Percentiles rank a stretch among this genome's conserved stretches.
Evolutionary conservation across 1,140 invertebrate genomes (phyloP).

Genomic region (Drosophila repleta): DNA sequence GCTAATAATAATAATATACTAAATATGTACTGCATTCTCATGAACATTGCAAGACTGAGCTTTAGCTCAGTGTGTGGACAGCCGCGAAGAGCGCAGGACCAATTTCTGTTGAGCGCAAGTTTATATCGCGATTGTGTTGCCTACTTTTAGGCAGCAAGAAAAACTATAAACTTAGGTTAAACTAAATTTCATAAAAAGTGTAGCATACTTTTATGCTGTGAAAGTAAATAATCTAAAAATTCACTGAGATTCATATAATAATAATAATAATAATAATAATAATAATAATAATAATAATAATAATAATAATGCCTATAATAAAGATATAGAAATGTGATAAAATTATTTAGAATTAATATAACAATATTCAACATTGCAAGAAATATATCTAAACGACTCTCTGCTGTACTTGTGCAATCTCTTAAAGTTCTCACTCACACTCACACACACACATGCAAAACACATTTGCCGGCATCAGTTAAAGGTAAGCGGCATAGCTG

Average conservation of each 20-base stretch:
- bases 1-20: too few relatives aligned
- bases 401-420: conserved; percentile 4
- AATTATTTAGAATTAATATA: too few relatives aligned
- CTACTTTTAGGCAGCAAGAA: conserved; percentile 13
- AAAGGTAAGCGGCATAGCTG: conserved; percentile 10
- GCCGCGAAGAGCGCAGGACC: too few relatives aligned
- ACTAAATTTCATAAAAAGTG: not conserved
- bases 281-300: too few relatives aligned
- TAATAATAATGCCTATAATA: too few relatives aligned
- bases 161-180: not conserved
- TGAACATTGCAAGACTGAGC: too few relatives aligned
- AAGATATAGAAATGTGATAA: too few relatives aligned
- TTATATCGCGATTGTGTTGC: conserved; percentile 7
- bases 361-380: too few relatives aligned
- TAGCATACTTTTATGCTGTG: conserved; percentile 22
- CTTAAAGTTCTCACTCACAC: conserved; percentile 5
- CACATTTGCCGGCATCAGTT: not conserved
- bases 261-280: not conserved
- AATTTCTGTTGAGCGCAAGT: too few relatives aligned
- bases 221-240: not conserved
- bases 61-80: too few relatives aligned
- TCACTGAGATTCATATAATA: not conserved
- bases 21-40: too few relatives aligned
- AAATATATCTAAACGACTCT: not conserved
- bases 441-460: not conserved